phyloP scores from a whole-genome alignment of 2,113 vertebrate genomes.

The Odontophorus gujanensis region DNA sequence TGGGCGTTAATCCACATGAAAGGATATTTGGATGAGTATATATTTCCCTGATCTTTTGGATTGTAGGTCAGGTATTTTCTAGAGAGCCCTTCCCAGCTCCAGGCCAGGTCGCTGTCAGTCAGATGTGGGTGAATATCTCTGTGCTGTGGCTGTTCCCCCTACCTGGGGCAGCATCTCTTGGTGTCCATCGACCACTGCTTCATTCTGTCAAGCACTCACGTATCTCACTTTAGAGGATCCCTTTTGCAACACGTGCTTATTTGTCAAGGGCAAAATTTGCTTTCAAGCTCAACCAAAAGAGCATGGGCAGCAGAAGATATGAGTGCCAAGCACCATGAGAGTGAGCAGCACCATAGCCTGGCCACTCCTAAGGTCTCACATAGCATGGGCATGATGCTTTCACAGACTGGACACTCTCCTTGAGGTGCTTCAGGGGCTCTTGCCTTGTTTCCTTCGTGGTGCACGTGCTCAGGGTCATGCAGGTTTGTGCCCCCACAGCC shows the following conservation, averaged over 20 bases:
- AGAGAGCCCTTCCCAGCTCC: neutral
- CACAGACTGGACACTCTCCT: neutral
- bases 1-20: neutral
- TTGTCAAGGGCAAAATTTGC: neutral
- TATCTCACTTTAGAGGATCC: neutral
- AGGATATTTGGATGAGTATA: neutral
- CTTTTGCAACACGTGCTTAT: neutral
- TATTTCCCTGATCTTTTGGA: neutral
- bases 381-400: neutral
- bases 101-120: neutral
- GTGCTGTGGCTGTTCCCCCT: rapidly evolving
- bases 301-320: neutral
- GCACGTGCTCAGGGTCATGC: neutral
- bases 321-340: neutral
- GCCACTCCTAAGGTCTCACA: neutral
- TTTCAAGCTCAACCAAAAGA: neutral
- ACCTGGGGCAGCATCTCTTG: rapidly evolving
- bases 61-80: neutral
- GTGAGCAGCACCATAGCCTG: rapidly evolving
- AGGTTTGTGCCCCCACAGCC: neutral
- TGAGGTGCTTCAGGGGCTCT: neutral
- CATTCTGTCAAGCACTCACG: neutral
- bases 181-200: neutral
- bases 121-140: neutral
- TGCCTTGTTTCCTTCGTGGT: neutral